Percentiles rank a stretch among this genome's conserved stretches.
Conservation (phyloP, 2,888 invertebrate species). For the Hypomecis atomaria region DNA sequence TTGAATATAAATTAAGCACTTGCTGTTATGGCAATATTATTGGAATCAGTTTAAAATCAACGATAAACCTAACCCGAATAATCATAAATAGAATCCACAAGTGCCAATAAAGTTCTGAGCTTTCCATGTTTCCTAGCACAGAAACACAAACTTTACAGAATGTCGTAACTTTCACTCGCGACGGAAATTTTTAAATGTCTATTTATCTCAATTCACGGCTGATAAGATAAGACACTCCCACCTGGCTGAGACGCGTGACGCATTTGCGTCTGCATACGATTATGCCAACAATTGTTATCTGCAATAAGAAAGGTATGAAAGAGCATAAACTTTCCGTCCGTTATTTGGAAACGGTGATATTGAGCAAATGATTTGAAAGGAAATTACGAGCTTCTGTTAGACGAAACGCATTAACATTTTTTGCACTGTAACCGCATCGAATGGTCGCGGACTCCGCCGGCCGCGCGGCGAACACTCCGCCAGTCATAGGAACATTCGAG, state of each 20-base stretch:
- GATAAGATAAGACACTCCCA: constrained; percentile 76
- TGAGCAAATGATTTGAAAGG: constrained; percentile 18
- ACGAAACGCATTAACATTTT: constrained; percentile 16
- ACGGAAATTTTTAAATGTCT: constrained; percentile 73
- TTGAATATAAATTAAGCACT: background rate
- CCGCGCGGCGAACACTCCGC: constrained; percentile 28
- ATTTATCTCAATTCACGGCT: constrained; percentile 63
- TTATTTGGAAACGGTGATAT: constrained; percentile 11
- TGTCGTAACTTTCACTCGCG: constrained; percentile 56
- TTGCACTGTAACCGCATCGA: constrained; percentile 30
- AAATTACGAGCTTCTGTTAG: constrained; percentile 13
- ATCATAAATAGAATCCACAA: constrained; percentile 4
- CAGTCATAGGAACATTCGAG: constrained; percentile 64
- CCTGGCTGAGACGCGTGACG: constrained; percentile 66
- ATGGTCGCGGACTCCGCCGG: constrained; percentile 20
- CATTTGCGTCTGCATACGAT: constrained; percentile 61
- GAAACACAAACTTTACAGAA: constrained; percentile 34
- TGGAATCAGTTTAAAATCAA: constrained; percentile 7
- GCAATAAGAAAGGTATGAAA: constrained; percentile 56
- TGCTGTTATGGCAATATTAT: background rate
- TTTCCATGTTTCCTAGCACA: constrained; percentile 26
- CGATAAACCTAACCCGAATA: constrained; percentile 8
- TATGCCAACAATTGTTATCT: constrained; percentile 56
- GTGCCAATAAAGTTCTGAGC: constrained; percentile 25
- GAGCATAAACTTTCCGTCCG: constrained; percentile 35